A percentile compares a stretch with the other conserved stretches of the same genome.
Evolutionary conservation across 2,888 invertebrate species (phyloP).

Genomic region (Sinodicranocentrus sp.): DNA sequence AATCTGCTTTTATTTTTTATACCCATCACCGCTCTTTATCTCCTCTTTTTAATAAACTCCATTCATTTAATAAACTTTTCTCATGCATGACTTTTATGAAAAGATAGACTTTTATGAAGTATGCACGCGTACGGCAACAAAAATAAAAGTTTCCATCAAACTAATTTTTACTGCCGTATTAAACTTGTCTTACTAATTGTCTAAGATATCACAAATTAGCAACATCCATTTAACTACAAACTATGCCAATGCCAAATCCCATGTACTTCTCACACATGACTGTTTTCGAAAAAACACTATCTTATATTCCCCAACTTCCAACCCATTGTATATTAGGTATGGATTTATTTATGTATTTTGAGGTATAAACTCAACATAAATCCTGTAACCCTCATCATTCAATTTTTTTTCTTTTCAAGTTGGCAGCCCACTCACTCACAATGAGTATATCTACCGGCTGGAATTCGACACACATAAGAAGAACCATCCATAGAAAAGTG

Average conservation of each 20-base stretch:
- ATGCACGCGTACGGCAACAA: conserved; percentile 14
- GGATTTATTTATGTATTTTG: not conserved
- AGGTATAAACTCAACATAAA: not conserved
- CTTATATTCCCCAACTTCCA: not conserved
- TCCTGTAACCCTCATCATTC: conserved; percentile 57
- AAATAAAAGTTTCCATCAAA: conserved; percentile 13
- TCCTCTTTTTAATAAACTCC: conserved; percentile 48
- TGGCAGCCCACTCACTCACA: conserved; percentile 57
- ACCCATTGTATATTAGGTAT: not conserved
- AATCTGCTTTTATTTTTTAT: conserved; percentile 68
- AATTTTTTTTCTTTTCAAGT: conserved; percentile 47
- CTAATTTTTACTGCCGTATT: conserved; percentile 59
- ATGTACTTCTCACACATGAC: conserved; percentile 20
- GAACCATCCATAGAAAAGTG: conserved; percentile 37
- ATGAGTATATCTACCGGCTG: conserved; percentile 65
- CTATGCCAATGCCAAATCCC: conserved; percentile 68
- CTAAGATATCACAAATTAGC: conserved; percentile 71
- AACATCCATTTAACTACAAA: conserved; percentile 69
- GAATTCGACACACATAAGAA: conserved; percentile 58
- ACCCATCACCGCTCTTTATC: conserved; percentile 51
- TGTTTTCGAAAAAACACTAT: not conserved
- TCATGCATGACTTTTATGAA: conserved; percentile 64
- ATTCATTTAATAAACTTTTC: conserved; percentile 50
- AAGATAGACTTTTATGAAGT: not conserved
- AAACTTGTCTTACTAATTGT: conserved; percentile 68